These are phyloP conservation scores for Saturnia pavonia DNA, from an alignment of 2,888 invertebrate genomes.

Conservation along the genomic window DNA sequence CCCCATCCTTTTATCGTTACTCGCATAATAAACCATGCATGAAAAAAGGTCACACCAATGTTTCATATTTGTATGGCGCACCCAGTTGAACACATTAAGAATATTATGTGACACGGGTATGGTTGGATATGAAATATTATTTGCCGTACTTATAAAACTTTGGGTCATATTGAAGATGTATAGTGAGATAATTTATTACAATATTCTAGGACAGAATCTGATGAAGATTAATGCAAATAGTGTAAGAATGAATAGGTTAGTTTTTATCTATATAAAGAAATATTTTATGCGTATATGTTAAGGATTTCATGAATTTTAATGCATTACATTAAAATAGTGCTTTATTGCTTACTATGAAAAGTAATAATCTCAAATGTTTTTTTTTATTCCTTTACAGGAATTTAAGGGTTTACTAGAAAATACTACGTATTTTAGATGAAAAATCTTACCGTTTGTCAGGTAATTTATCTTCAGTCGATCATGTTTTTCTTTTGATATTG, in stretches of 20 bases:
- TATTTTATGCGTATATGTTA: not conserved
- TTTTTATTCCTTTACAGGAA: not conserved
- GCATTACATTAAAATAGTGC: not conserved
- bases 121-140: conserved; percentile 24
- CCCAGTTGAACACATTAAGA: conserved; percentile 37
- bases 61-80: conserved; percentile 48
- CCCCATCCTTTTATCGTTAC: conserved; percentile 47
- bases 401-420: not conserved
- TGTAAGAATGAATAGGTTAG: not conserved
- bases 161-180: not conserved
- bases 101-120: conserved; percentile 31
- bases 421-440: not conserved
- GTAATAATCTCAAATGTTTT: not conserved
- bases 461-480: not conserved
- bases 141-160: not conserved
- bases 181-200: not conserved
- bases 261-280: not conserved
- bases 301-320: not conserved
- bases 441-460: not conserved
- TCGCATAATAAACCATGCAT: conserved; percentile 48
- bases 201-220: not conserved
- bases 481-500: conserved; percentile 5
- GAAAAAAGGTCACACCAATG: conserved; percentile 57
- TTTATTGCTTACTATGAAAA: not conserved
- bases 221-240: not conserved